These are phyloP conservation scores for Nesospiza acunhae DNA, from an alignment of 2,113 vertebrate species.

Conservation along the genomic window DNA sequence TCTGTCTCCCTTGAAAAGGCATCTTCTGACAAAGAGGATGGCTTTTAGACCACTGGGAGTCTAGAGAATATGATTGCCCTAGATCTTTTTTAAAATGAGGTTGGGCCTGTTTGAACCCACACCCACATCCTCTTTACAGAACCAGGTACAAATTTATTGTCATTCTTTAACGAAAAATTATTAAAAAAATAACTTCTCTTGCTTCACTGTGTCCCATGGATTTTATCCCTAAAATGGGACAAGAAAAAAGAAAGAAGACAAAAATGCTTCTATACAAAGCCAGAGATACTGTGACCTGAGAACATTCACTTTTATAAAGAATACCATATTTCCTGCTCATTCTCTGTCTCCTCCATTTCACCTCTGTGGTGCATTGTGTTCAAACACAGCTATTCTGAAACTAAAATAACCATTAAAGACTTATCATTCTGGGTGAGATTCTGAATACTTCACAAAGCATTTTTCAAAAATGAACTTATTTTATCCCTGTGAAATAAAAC, in stretches of 20 bases:
- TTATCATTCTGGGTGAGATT: not conserved
- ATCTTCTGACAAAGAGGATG: not conserved
- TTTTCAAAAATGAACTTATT: constrained; percentile 27
- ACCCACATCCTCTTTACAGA: not conserved
- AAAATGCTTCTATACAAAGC: not conserved
- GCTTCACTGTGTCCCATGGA: not conserved
- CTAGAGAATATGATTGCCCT: not conserved
- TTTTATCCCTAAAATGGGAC: not conserved
- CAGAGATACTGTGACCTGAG: not conserved
- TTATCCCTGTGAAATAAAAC: not conserved
- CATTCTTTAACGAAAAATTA: not conserved
- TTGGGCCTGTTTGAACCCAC: not conserved
- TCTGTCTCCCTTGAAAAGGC: constrained; percentile 45
- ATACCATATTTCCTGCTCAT: constrained; percentile 10
- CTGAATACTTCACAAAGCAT: constrained; percentile 17
- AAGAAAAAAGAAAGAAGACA: not conserved
- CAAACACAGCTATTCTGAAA: constrained; percentile 8
- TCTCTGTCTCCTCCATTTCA: constrained; percentile 46
- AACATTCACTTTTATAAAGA: not conserved
- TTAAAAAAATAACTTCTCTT: not conserved
- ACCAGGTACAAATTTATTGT: not conserved
- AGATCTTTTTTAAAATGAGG: constrained; percentile 11
- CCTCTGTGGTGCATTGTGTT: constrained; percentile 27
- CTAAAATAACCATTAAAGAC: constrained; percentile 50
- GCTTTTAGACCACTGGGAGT: not conserved